phyloP scores from a whole-genome alignment of 2,888 invertebrate species.

The Dynastes maya region DNA sequence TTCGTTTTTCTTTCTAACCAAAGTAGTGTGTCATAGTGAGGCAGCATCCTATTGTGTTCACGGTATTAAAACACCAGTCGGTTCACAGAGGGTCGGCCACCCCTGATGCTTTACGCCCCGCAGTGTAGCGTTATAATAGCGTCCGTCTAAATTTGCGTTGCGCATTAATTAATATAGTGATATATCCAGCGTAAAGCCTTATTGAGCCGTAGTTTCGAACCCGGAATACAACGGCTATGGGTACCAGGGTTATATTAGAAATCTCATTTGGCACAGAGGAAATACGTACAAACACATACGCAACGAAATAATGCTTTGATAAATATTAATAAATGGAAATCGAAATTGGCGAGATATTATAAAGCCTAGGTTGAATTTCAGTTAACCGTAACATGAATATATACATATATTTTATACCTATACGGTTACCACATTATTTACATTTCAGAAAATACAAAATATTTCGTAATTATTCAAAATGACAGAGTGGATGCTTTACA shows the following conservation, averaged over 20 bases:
- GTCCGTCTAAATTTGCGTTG: constrained; percentile 65
- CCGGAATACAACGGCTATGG: constrained; percentile 9
- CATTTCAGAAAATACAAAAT: too few species aligned
- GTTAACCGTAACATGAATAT: too few species aligned
- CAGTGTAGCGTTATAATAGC: constrained; percentile 64
- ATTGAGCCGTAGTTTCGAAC: constrained; percentile 1
- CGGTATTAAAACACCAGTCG: constrained; percentile 67
- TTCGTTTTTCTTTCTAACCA: not conserved
- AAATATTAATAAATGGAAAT: too few species aligned
- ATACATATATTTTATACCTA: too few species aligned
- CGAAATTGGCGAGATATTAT: too few species aligned
- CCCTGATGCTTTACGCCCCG: constrained; percentile 59
- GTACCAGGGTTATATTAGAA: not conserved
- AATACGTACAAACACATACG: too few species aligned
- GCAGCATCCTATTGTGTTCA: constrained; percentile 63
- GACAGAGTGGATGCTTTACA: too few species aligned
- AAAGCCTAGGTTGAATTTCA: too few species aligned
- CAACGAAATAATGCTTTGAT: too few species aligned
- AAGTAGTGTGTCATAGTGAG: constrained; percentile 62
- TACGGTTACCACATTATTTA: too few species aligned
- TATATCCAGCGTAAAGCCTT: constrained; percentile 43
- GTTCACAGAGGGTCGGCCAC: constrained; percentile 64
- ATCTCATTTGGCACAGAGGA: not conserved
- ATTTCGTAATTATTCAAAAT: too few species aligned
- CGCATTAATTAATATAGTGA: constrained; percentile 66